Base-by-base conservation (phyloP, 2,113 vertebrate species). In the Chloropsis cyanopogon region DNA sequence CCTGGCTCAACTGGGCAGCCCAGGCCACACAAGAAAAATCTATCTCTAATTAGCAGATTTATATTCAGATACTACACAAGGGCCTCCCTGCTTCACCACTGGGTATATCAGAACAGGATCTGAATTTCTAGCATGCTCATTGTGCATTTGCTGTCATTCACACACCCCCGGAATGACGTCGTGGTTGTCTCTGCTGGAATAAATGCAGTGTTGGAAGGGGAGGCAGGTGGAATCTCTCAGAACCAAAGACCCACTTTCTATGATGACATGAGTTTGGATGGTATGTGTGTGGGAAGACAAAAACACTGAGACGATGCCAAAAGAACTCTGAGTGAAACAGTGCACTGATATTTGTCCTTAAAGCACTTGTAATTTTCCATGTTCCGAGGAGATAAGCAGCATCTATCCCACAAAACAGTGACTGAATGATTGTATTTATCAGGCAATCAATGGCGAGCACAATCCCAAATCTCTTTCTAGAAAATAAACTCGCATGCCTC, bases 211-310 rank as follows among this genome's bases (percentile, higher is more conserved):
- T 21, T 73, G 75, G 90, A 68, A 75, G 19, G 68, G 52, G 76
- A 94, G 49, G 88, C 84, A 94, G 88, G 94, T 80, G 76, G 90
- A 80, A 88, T 86, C 96, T 96, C 79, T 97, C 96, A 85, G 75
- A 90, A 95, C 63, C 86, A 33, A 73, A 96, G 85, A 80, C 89
- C 61, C 73, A 49, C 0, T 88, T 96, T 82, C 69, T 15, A 41
- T 6, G 61, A 66, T 79, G 75, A 93, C 1, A 3, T 49, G 42
- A 73, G 69, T 75, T 70, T 73, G 76, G 77, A 41, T 57, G 84
- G 68, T 54, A 86, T 70, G 76, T 35, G 92, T 57, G 63, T 8
- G 69, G 94, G 87, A 93, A 90, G 70, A 77, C 59, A 87, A 78
- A 90, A 83, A 57, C 46, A 33, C 91, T 75, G 68, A 80, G 44